Conservation (phyloP, 2,113 vertebrate species). For the Sinosuthora webbiana region DNA sequence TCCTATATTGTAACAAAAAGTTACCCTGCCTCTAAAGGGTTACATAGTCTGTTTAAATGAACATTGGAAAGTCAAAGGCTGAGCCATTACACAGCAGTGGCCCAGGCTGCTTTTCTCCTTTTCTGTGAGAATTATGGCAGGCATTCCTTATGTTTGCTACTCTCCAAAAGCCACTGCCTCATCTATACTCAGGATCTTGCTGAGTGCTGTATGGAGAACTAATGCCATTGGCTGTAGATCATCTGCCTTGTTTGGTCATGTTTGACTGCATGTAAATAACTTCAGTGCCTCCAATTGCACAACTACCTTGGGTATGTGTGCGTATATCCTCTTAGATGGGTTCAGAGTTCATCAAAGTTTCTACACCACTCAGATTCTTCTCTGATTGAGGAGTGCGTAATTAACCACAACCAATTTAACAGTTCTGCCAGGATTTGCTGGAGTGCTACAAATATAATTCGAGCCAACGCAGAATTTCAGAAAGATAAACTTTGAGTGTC, state of each 20-base stretch:
- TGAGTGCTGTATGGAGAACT: not conserved
- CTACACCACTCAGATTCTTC: not conserved
- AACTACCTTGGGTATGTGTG: not conserved
- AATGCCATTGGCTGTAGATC: not conserved
- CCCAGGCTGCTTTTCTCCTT: not conserved
- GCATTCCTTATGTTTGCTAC: not conserved
- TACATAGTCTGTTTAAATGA: not conserved
- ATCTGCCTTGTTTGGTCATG: not conserved
- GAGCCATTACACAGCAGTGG: not conserved
- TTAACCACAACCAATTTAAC: not conserved
- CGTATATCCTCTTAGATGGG: not conserved
- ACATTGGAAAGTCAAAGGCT: not conserved
- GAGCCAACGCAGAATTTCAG: not conserved
- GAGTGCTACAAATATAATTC: not conserved
- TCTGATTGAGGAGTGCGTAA: not conserved
- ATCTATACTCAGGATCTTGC: not conserved
- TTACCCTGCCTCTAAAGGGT: not conserved
- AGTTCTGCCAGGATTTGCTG: not conserved
- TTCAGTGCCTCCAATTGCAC: not conserved
- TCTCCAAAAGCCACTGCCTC: not conserved
- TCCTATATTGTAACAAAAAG: not conserved
- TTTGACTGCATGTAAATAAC: not conserved
- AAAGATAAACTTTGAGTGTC: not conserved
- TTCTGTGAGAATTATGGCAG: not conserved
- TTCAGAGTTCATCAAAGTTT: not conserved